Conservation (phyloP, 1,140 invertebrate species). For the Notospermus geniculatus region DNA sequence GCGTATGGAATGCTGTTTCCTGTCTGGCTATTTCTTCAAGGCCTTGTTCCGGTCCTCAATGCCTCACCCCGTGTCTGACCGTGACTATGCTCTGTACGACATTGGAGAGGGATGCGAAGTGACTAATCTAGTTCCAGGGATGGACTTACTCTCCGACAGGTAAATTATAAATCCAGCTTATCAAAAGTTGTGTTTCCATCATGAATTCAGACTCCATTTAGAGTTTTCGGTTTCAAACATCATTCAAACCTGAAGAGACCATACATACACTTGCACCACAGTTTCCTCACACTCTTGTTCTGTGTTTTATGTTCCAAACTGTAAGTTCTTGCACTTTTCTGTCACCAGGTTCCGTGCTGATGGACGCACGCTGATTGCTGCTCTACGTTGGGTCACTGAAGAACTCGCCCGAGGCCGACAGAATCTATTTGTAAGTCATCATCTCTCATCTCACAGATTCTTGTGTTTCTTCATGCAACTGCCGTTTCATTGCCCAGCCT, state of each 20-base stretch:
- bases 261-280: too few relatives aligned
- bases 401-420: slow-evolving; percentile 49
- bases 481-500: too few relatives aligned
- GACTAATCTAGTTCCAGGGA: slow-evolving; percentile 48
- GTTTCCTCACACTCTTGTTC: too few relatives aligned
- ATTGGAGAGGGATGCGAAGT: slow-evolving; percentile 51
- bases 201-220: too few relatives aligned
- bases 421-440: slow-evolving; percentile 49
- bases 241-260: too few relatives aligned
- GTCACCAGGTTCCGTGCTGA: slow-evolving; percentile 43
- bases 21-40: slow-evolving; percentile 53
- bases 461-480: too few relatives aligned
- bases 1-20: slow-evolving; percentile 48
- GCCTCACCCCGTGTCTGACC: slow-evolving; percentile 51
- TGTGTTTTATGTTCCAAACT: too few relatives aligned
- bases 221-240: too few relatives aligned
- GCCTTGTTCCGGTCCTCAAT: slow-evolving; percentile 49
- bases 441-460: not conserved
- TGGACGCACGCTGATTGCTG: slow-evolving; percentile 43
- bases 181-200: too few relatives aligned
- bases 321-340: slow-evolving; percentile 7
- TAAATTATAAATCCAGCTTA: slow-evolving; percentile 3
- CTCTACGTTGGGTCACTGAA: slow-evolving; percentile 47
- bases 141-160: slow-evolving; percentile 51
- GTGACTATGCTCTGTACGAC: slow-evolving; percentile 53